Conservation (phyloP, 2,113 vertebrate genomes). For the Porphyrio hochstetteri region DNA sequence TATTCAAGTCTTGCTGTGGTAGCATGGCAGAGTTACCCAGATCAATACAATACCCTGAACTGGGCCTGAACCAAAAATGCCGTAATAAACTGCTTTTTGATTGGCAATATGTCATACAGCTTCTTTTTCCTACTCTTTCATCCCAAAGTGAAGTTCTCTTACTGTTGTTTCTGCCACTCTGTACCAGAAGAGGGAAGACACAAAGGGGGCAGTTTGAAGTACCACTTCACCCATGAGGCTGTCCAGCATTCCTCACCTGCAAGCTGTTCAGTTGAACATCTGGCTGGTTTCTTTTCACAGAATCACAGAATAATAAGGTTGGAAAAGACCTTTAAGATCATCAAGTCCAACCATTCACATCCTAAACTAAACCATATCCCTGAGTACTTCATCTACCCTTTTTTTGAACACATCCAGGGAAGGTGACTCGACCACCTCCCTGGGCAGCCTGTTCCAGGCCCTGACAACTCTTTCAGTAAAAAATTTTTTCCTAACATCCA, state of each 20-base stretch:
- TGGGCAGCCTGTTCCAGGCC: no score
- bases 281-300: not conserved
- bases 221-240: not conserved
- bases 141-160: not conserved
- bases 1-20: not conserved
- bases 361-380: no score
- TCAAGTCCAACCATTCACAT: no score
- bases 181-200: not conserved
- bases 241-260: not conserved
- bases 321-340: no score
- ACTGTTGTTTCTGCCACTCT: not conserved
- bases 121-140: not conserved
- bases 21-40: not conserved
- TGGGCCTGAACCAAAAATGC: not conserved
- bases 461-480: no score
- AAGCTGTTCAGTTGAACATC: not conserved
- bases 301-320: no score
- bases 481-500: no score
- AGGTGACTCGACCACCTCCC: no score
- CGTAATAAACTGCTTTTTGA: not conserved
- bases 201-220: not conserved
- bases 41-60: not conserved
- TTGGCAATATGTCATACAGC: no score
- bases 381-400: no score
- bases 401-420: no score